Evolutionary conservation across 2,888 invertebrate species (phyloP).

Genomic region (Drosophila melanosoma): DNA sequence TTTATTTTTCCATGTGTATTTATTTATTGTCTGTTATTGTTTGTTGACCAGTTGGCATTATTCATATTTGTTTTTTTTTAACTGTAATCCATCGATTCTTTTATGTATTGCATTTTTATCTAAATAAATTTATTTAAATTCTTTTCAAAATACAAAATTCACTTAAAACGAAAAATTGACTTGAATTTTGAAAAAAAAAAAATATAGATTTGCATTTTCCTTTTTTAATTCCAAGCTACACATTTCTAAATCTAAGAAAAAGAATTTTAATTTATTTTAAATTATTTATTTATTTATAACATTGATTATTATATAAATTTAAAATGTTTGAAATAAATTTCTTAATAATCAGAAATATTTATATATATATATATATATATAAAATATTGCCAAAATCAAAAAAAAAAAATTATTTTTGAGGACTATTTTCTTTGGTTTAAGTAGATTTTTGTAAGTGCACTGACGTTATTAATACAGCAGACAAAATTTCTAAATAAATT

Average conservation of each 20-base stretch:
- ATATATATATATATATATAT: no score
- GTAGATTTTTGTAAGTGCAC: not conserved
- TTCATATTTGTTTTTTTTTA: conserved; percentile 1
- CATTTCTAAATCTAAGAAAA: no score
- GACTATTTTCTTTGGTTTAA: not conserved
- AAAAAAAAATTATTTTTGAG: no score
- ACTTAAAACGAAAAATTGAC: not conserved
- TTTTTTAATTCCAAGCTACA: no score
- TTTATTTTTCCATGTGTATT: not conserved
- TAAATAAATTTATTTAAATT: not conserved
- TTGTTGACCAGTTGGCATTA: conserved; percentile 29
- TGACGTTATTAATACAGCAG: not conserved
- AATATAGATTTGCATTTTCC: not conserved
- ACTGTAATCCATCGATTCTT: not conserved
- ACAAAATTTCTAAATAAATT: no score
- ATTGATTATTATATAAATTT: no score
- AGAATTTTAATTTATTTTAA: not conserved
- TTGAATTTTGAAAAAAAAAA: not conserved
- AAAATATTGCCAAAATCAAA: no score
- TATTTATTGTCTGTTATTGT: not conserved
- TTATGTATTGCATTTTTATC: not conserved
- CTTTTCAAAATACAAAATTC: not conserved
- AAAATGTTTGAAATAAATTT: no score
- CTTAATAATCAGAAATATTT: no score
- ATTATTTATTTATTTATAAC: no score